Conservation (phyloP, 2,113 vertebrate species). For the Acrocephalus kingi region DNA sequence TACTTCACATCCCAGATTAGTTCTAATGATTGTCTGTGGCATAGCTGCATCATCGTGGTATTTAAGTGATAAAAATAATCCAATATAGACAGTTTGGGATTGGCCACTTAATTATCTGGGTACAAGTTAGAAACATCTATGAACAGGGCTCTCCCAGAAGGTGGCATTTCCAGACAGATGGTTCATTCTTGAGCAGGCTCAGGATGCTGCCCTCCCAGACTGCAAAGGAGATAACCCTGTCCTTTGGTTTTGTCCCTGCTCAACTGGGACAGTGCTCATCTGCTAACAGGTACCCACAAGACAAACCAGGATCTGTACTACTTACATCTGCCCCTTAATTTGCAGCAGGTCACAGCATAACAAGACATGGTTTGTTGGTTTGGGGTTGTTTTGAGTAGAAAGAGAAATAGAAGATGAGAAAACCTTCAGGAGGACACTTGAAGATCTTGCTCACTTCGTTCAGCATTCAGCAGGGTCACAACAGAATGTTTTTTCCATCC, state of each 20-base stretch:
- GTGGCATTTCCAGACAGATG: conserved; percentile 11
- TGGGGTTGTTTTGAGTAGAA: neutral
- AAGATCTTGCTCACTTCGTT: neutral
- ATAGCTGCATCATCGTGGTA: neutral
- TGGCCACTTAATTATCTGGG: neutral
- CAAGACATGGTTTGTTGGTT: neutral
- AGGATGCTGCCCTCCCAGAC: neutral
- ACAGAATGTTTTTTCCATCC: neutral
- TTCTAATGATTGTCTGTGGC: neutral
- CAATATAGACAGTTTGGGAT: neutral
- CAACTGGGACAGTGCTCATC: neutral
- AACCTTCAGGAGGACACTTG: neutral
- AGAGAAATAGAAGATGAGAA: neutral
- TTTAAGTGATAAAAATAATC: conserved; percentile 18
- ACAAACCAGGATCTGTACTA: neutral
- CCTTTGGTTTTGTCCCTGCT: neutral
- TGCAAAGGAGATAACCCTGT: neutral
- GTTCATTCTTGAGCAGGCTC: neutral
- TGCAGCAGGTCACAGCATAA: neutral
- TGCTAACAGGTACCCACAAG: neutral
- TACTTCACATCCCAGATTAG: neutral
- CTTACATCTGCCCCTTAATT: neutral
- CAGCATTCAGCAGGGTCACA: neutral
- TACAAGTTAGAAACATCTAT: neutral
- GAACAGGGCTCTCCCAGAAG: neutral